Evolutionary conservation across 2,888 invertebrate species (phyloP).

Genomic region (Gymnoscelis rufifasciata): DNA sequence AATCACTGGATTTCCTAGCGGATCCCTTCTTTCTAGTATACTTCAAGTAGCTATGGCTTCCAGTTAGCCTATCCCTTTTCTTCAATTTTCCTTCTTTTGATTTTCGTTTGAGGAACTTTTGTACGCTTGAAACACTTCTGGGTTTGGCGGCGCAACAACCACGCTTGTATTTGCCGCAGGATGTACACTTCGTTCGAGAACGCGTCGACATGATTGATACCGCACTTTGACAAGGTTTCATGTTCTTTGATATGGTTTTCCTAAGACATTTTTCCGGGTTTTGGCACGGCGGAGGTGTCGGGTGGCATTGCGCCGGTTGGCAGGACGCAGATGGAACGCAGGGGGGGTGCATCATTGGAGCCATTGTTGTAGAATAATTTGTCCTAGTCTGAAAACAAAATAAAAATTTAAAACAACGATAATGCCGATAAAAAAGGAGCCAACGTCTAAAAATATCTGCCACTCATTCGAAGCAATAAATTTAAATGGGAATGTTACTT

Average conservation of each 20-base stretch:
- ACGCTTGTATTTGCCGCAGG: constrained; percentile 45
- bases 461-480: constrained; percentile 40
- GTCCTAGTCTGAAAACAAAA: constrained; percentile 35
- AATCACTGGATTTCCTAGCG: constrained; percentile 32
- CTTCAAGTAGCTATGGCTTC: constrained; percentile 43
- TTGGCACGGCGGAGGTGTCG: constrained; percentile 55
- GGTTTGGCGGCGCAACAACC: constrained; percentile 24
- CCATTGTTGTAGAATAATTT: constrained; percentile 38
- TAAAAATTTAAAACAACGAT: background rate
- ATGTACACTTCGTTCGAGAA: constrained; percentile 47
- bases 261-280: constrained; percentile 59
- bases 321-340: constrained; percentile 65
- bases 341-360: constrained; percentile 59
- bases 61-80: constrained; percentile 46
- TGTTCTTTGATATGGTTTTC: constrained; percentile 48
- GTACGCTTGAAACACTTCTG: constrained; percentile 37
- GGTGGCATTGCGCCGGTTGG: constrained; percentile 59
- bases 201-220: constrained; percentile 60
- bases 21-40: constrained; percentile 46
- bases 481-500: constrained; percentile 28
- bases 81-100: constrained; percentile 49
- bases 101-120: constrained; percentile 53
- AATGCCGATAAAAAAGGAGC: constrained; percentile 37
- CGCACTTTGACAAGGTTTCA: constrained; percentile 59
- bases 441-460: constrained; percentile 45